Evolutionary conservation across 23 tunicate species (phyloP), one percentile per base, ranked within the genome.

Genomic region (Botrylloides violaceus): DNA sequence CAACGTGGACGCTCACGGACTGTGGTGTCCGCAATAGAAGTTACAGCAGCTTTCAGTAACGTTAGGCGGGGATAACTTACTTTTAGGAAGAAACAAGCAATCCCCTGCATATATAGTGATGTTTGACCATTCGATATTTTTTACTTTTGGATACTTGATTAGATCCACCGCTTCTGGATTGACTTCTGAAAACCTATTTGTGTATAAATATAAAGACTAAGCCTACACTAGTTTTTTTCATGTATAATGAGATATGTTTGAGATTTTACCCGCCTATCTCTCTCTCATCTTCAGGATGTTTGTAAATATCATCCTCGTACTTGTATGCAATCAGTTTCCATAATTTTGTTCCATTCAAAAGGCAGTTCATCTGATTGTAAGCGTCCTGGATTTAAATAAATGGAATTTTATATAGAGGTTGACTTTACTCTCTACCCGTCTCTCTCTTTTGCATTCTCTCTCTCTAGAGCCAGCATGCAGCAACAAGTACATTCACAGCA

Each of bases 221-320:
- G 21, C 25, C 21, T 24, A n/a, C 12, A 23, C 22, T 23, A 15
- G 12, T 60, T 20, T 20, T 60, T 23, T 18, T 60, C 25, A 15
- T 60, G 26, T 18, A 60, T 60, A 9, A 20, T 60, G 65, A 9
- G 26, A n/a, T n/a, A n/a, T n/a, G n/a, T n/a, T n/a, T n/a, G n/a
- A n/a, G n/a, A n/a, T n/a, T 48, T 71, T 61, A 87, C 95, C 95
- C 95, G 49, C 95, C 95, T 59, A 87, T 68, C 63, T 87, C 95
- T 29, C 55, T 58, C 32, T 68, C 82, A 4, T 77, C 61, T 55
- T 87, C 95, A 61, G 73, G 65, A 76, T 87, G 95, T 29, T 87
- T 87, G 62, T 87, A 66, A 6, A 87, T 58, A 80, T 80, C 75
- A 31, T 87, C 80, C 48, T 87, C 95, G 64, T 87, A 80, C 71